phyloP scores from a whole-genome alignment of 1,140 invertebrate genomes.

The Paraescarpia echinospica region DNA sequence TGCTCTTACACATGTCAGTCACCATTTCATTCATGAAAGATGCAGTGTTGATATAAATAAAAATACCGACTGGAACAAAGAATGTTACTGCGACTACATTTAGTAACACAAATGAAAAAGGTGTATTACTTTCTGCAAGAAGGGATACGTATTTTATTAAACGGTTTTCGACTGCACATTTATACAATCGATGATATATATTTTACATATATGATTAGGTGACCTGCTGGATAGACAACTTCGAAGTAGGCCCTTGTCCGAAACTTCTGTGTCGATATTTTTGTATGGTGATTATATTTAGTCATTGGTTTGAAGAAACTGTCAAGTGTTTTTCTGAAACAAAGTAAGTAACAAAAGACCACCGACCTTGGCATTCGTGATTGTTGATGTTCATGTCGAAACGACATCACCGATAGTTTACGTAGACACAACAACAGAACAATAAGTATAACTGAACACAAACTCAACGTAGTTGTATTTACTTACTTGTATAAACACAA shows the following conservation, averaged over 20 bases:
- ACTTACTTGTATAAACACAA: background rate
- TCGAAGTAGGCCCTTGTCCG: background rate
- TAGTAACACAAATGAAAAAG: too few species aligned
- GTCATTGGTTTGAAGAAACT: background rate
- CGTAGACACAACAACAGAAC: background rate
- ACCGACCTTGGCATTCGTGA: background rate
- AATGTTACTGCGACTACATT: too few species aligned
- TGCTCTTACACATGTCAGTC: too few species aligned
- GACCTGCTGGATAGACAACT: background rate
- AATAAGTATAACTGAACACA: background rate
- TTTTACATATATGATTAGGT: too few species aligned
- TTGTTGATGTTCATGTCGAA: background rate
- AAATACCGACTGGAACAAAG: too few species aligned
- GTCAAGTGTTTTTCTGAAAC: background rate
- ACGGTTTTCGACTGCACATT: too few species aligned
- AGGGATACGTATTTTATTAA: too few species aligned
- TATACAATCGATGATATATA: too few species aligned
- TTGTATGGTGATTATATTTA: background rate
- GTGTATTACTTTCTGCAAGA: too few species aligned
- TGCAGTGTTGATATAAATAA: too few species aligned
- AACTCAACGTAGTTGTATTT: background rate
- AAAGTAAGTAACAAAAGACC: background rate
- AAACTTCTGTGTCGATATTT: too few species aligned
- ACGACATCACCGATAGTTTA: background rate
- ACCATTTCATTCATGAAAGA: too few species aligned